Base-by-base conservation (phyloP, 2,888 invertebrate genomes). In the Matsumyia berberina region DNA sequence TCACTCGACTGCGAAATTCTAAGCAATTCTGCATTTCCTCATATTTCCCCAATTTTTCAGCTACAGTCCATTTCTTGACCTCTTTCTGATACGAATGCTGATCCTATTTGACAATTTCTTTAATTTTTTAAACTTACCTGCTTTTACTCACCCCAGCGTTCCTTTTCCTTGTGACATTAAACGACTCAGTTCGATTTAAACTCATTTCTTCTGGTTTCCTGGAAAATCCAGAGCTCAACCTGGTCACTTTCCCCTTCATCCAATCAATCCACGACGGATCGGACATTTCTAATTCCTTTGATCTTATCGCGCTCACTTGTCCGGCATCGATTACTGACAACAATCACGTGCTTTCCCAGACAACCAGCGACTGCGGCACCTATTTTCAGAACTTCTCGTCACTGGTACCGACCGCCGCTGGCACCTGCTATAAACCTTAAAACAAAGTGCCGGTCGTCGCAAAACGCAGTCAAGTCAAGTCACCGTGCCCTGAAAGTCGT, bases 321-420 rank as follows among this genome's bases (percentile, higher is more conserved):
- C 55, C 11, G 4, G 42, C 24, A 19, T 33, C 44, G 2, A 57
- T 46, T 58, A 15, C 17, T 46, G 24, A 70, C 29, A 35, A 8
- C 70, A n/a, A 8, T 70, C 57, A 70, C 57, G 70, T 58, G 70
- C 70, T 31, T 12, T 15, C 12, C 19, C 8, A 31, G 12, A 64
- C 49, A 55, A 9, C 49, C 39, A 44, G 29, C 46, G 57, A 57
- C 17, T 37, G 58, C 57, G 46, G 70, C 70, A 70, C 70, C 70
- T 70, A 58, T 70, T 70, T 57, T n/a, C 35, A 57, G 58, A 46
- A 70, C 17, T 57, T 57, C 57, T 58, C 37, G 55, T 46, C 74
- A 55, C 46, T 17, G 17, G 37, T 53, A 15, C 15, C 9, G 17
- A 15, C 15, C 9, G 17, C 4, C 6, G 9, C 29, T 11, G 12